These are phyloP conservation scores for Erebia epiphron DNA, from an alignment of 2,888 invertebrate genomes.

Conservation along the genomic window DNA sequence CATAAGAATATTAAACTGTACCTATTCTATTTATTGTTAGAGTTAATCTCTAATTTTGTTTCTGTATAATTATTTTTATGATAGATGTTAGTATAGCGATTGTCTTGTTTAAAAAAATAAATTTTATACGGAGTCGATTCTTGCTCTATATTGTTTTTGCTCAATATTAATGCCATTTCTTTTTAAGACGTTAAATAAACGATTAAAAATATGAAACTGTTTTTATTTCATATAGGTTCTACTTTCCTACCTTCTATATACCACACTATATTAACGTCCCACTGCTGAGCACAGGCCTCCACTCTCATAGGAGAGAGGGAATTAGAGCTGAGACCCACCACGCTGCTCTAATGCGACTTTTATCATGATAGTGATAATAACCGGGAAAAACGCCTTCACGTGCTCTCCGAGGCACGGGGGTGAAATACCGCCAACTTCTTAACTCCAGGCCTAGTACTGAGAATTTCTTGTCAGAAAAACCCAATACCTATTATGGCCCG, in stretches of 20 bases:
- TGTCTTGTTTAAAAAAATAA: constrained; percentile 57
- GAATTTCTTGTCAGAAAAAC: no score
- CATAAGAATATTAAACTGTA: constrained; percentile 23
- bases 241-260: neutral
- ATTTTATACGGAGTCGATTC: constrained; percentile 75
- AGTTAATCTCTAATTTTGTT: constrained; percentile 36
- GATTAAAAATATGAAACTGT: constrained; percentile 51
- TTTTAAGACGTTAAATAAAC: constrained; percentile 75
- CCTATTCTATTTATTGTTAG: constrained; percentile 46
- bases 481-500: no score
- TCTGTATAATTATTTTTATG: constrained; percentile 34
- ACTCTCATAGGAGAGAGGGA: no score
- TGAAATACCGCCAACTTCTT: no score
- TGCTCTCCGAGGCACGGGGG: no score
- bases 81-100: constrained; percentile 60
- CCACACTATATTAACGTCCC: neutral
- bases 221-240: constrained; percentile 33
- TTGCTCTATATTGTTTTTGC: constrained; percentile 71
- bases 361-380: no score
- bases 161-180: constrained; percentile 72
- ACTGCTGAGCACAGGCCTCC: no score
- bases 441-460: no score
- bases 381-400: no score
- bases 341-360: no score
- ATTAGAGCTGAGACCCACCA: no score